These are phyloP conservation scores for Myripristis murdjan DNA, from an alignment of 2,797 vertebrate genomes.

Conservation along the genomic window DNA sequence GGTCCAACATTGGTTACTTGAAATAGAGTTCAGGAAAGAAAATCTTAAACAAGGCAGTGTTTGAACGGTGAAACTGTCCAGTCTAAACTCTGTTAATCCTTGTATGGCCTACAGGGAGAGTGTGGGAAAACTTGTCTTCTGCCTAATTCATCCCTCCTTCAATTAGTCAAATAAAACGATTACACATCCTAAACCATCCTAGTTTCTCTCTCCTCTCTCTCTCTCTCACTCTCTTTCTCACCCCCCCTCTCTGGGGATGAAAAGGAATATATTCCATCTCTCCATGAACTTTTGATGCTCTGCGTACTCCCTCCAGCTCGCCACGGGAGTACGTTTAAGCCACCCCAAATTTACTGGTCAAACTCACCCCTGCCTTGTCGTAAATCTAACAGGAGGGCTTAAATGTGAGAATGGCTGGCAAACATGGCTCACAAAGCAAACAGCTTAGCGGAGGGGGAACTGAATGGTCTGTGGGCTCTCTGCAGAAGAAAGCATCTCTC, in stretches of 20 bases:
- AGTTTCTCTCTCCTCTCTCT: constrained; percentile 8
- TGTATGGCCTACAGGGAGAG: constrained; percentile 51
- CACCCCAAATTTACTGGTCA: constrained; percentile 83
- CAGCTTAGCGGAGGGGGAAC: constrained; percentile 72
- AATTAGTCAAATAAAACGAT: constrained; percentile 81
- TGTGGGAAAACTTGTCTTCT: constrained; percentile 63
- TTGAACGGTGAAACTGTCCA: constrained; percentile 26
- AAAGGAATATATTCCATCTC: constrained; percentile 76
- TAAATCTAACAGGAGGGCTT: constrained; percentile 83
- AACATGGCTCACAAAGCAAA: constrained; percentile 79
- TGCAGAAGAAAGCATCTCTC: constrained; percentile 75
- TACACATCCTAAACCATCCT: constrained; percentile 73
- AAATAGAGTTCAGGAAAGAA: constrained; percentile 21
- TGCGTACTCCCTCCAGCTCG: constrained; percentile 62
- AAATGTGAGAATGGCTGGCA: constrained; percentile 80
- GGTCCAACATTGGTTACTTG: neutral
- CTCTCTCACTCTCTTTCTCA: constrained; percentile 38
- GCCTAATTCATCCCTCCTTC: constrained; percentile 63
- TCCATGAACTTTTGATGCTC: constrained; percentile 66
- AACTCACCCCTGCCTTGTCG: constrained; percentile 68
- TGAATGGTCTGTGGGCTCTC: constrained; percentile 74
- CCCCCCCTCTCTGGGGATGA: constrained; percentile 67
- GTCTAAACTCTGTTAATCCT: constrained; percentile 65
- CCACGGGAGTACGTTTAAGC: constrained; percentile 76
- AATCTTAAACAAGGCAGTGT: constrained; percentile 16